Evolutionary conservation across 2,888 invertebrate species (phyloP).

Genomic region (Sericinus montela): DNA sequence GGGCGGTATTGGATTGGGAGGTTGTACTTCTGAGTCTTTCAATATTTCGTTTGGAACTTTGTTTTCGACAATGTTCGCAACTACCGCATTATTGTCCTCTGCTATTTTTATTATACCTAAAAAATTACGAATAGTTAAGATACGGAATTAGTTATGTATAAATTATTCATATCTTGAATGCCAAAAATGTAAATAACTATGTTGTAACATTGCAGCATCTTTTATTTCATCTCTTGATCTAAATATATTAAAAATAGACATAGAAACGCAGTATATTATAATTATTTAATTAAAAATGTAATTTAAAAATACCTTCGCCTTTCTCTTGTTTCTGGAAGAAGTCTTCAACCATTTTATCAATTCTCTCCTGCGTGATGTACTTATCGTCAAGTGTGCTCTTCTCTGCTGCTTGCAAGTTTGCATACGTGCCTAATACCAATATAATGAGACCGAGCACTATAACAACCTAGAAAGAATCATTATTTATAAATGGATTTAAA

Average conservation of each 20-base stretch:
- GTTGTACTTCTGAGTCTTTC: slow-evolving; percentile 65
- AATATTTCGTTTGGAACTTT: slow-evolving; percentile 33
- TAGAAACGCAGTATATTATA: no score
- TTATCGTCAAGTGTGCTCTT: slow-evolving; percentile 56
- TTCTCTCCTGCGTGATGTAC: slow-evolving; percentile 56
- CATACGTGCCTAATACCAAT: slow-evolving; percentile 94
- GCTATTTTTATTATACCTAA: slow-evolving; percentile 42
- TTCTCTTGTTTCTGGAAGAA: slow-evolving; percentile 61
- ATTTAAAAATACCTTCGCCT: slow-evolving; percentile 33
- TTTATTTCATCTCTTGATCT: no score
- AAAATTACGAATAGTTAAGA: no score
- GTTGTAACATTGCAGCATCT: no score
- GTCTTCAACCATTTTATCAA: slow-evolving; percentile 65
- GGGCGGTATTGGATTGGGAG: slow-evolving; percentile 70
- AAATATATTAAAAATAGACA: no score
- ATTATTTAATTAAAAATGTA: no score
- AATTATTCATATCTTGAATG: no score
- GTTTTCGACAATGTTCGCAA: slow-evolving; percentile 26
- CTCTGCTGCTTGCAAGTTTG: slow-evolving; percentile 89
- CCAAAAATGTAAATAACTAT: no score
- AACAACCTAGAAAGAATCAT: slow-evolving; percentile 79
- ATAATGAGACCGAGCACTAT: slow-evolving; percentile 90
- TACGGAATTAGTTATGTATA: no score
- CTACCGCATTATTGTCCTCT: slow-evolving; percentile 28
- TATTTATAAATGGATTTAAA: no score